Percentiles rank a stretch among this genome's conserved stretches.
phyloP scores from a whole-genome alignment of 1,140 invertebrate species.

The Drosophila sp. region DNA sequence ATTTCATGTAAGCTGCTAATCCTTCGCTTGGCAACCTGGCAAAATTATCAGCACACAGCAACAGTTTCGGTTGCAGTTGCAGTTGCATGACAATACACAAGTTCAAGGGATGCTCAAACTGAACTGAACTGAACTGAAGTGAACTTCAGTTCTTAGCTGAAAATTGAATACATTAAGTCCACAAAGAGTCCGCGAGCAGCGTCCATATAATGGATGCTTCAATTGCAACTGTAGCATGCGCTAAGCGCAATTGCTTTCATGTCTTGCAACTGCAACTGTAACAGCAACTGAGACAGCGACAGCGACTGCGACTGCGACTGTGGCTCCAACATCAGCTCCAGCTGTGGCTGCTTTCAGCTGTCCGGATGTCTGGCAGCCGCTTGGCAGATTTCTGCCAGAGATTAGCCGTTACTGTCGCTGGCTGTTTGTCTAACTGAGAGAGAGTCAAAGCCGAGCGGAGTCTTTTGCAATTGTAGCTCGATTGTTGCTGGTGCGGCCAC shows the following conservation, averaged over 20 bases:
- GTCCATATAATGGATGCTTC: slow-evolving; percentile 45
- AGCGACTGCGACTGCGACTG: neutral
- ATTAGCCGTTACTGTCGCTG: slow-evolving; percentile 50
- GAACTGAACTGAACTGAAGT: slow-evolving; percentile 3
- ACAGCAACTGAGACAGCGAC: neutral
- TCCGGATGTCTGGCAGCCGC: slow-evolving; percentile 33
- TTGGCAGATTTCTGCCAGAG: slow-evolving; percentile 56
- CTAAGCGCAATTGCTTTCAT: slow-evolving; percentile 50
- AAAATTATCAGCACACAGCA: slow-evolving; percentile 36
- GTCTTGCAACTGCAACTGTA: neutral
- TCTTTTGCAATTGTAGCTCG: slow-evolving; percentile 3
- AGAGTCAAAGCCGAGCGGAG: slow-evolving; percentile 3
- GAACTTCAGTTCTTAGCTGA: too few species aligned
- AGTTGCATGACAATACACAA: slow-evolving; percentile 25
- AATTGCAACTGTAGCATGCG: slow-evolving; percentile 54
- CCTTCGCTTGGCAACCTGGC: slow-evolving; percentile 19
- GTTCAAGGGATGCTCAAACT: slow-evolving; percentile 11
- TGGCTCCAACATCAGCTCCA: slow-evolving; percentile 5
- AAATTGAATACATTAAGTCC: slow-evolving; percentile 48
- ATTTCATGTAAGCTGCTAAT: slow-evolving; percentile 38
- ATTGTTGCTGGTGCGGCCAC: slow-evolving; percentile 14
- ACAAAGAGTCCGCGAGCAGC: slow-evolving; percentile 17
- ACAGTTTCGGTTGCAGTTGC: neutral
- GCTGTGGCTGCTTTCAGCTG: slow-evolving; percentile 29
- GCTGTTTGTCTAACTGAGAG: slow-evolving; percentile 51